Evolutionary conservation across 1,140 invertebrate species (phyloP).

Genomic region (Seison nebaliae): DNA sequence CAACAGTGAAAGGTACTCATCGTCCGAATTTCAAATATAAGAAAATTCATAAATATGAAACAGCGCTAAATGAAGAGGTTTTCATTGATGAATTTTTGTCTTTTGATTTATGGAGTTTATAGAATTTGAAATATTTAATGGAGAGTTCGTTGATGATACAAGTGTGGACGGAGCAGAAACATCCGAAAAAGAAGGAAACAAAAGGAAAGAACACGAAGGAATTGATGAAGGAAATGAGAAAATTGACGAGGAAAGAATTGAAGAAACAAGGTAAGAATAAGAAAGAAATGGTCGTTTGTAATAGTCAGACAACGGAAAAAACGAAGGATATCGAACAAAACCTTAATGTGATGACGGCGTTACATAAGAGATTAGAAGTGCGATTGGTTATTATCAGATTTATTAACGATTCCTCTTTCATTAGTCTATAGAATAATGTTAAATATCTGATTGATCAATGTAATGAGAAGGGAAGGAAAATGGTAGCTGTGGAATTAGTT

Average conservation of each 20-base stretch:
- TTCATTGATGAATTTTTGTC: neutral
- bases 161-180: conserved; percentile 12
- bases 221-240: no score
- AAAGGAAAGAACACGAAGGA: conserved; percentile 2
- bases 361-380: neutral
- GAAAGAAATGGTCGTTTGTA: conserved; percentile 8
- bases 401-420: neutral
- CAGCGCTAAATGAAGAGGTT: neutral
- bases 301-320: conserved; percentile 2
- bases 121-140: conserved; percentile 8
- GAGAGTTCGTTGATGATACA: conserved; percentile 9
- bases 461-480: no score
- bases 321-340: neutral
- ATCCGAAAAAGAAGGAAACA: conserved; percentile 5
- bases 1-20: conserved; percentile 3
- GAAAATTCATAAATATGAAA: conserved; percentile 1
- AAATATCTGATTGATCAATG: neutral
- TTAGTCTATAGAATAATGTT: neutral
- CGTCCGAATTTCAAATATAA: conserved; percentile 9
- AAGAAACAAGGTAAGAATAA: conserved; percentile 4
- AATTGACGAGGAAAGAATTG: no score
- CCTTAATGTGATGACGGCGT: neutral
- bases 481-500: no score
- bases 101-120: conserved; percentile 8
- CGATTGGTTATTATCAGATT: neutral